Evolutionary conservation across 2,797 vertebrate species (phyloP).

Genomic region (Brachymystax lenok): DNA sequence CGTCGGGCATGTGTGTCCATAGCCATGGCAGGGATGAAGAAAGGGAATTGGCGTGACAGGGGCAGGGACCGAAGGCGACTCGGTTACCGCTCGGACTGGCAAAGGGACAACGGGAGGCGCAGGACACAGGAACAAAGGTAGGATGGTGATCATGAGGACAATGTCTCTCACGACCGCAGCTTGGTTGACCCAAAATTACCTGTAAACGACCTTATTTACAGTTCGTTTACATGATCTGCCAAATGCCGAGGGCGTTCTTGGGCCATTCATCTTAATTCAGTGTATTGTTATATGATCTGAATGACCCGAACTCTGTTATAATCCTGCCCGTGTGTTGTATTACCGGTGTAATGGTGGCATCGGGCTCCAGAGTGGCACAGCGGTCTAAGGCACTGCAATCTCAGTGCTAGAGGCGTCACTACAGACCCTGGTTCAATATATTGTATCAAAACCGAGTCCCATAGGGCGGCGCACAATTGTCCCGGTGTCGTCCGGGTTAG

Average conservation of each 20-base stretch:
- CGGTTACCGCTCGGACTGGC: slow-evolving; percentile 52
- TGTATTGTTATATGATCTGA: not conserved
- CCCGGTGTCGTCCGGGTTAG: too few relatives aligned
- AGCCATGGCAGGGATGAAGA: slow-evolving; percentile 63
- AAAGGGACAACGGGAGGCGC: slow-evolving; percentile 44
- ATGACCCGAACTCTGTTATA: not conserved
- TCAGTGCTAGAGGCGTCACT: too few relatives aligned
- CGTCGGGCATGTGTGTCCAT: not conserved
- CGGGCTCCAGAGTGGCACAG: not conserved
- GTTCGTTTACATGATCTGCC: too few relatives aligned
- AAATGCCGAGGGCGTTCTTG: too few relatives aligned
- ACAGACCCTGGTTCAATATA: too few relatives aligned
- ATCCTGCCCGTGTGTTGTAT: too few relatives aligned
- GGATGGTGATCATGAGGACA: not conserved
- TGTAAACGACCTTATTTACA: too few relatives aligned
- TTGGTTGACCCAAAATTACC: not conserved
- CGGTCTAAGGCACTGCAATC: too few relatives aligned
- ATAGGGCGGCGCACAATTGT: too few relatives aligned
- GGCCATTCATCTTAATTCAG: too few relatives aligned
- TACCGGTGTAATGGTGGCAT: not conserved
- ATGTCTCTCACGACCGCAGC: not conserved
- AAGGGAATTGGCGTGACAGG: slow-evolving; percentile 62
- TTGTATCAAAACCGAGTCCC: too few relatives aligned
- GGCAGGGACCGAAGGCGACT: slow-evolving; percentile 53
- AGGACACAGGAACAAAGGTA: slow-evolving; percentile 58